Conservation (phyloP, 64 coral and sea anemone species). For the Exaiptasia diaphana region DNA sequence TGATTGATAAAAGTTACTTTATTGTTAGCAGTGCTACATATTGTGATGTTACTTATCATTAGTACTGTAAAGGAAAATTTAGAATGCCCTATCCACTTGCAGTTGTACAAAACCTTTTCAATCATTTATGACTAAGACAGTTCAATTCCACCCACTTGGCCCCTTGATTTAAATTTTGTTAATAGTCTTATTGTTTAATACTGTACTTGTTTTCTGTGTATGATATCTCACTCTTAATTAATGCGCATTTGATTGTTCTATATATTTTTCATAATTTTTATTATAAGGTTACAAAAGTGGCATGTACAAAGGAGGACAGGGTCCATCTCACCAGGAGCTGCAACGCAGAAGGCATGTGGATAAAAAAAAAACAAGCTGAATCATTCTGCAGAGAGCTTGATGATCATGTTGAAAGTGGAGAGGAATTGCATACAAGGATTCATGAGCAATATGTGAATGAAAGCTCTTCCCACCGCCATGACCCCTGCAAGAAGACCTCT, state of each 20-base stretch:
- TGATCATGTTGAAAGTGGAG: slow-evolving; percentile 32
- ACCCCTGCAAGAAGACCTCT: slow-evolving; percentile 17
- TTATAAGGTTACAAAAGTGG: slow-evolving; percentile 27
- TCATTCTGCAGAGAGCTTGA: slow-evolving; percentile 51
- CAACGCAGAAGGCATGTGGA: slow-evolving; percentile 31
- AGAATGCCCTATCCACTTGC: too few relatives aligned
- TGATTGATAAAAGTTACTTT: slow-evolving; percentile 10
- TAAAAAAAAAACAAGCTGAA: slow-evolving; percentile 48
- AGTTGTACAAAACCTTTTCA: too few relatives aligned
- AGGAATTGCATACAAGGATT: slow-evolving; percentile 21
- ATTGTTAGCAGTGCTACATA: too few relatives aligned
- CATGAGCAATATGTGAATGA: slow-evolving; percentile 40
- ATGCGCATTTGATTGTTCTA: too few relatives aligned
- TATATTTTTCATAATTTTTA: background rate
- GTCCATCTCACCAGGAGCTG: slow-evolving; percentile 42
- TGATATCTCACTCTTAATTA: too few relatives aligned
- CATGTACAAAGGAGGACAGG: slow-evolving; percentile 54
- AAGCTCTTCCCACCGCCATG: slow-evolving; percentile 23
- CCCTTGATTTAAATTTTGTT: too few relatives aligned
- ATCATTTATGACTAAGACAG: too few relatives aligned
- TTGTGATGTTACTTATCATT: too few relatives aligned
- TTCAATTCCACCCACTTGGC: too few relatives aligned
- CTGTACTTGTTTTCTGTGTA: too few relatives aligned
- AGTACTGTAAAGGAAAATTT: too few relatives aligned
- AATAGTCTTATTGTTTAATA: too few relatives aligned